A percentile compares a stretch with the other conserved stretches of the same genome.
phyloP scores from a whole-genome alignment of 2,888 invertebrate genomes.

The Chaetogeoica ovagalla region DNA sequence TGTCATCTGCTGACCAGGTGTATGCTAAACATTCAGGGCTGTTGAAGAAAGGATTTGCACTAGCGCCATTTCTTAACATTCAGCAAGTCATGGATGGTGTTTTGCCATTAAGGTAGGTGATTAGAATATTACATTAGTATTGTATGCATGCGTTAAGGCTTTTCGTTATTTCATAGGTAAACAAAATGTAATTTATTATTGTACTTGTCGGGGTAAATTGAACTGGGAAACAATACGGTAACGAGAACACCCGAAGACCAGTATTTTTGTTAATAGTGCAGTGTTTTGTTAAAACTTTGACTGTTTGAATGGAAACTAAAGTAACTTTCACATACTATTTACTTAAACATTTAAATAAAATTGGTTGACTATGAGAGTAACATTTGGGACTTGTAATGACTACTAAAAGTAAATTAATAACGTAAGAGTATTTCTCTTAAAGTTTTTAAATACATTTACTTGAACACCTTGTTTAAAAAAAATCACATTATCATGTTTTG shows the following conservation, averaged over 20 bases:
- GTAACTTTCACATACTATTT: slow-evolving; percentile 18
- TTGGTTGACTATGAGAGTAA: not conserved
- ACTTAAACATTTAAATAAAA: slow-evolving; percentile 12
- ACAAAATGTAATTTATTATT: slow-evolving; percentile 23
- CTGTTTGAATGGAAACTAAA: not conserved
- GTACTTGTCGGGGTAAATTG: not conserved
- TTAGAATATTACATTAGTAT: slow-evolving; percentile 10
- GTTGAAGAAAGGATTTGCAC: slow-evolving; percentile 85
- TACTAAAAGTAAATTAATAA: not conserved
- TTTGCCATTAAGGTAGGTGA: slow-evolving; percentile 76
- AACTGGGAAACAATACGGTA: slow-evolving; percentile 10
- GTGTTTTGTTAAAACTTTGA: slow-evolving; percentile 18
- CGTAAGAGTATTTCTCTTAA: not conserved
- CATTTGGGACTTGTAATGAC: not conserved
- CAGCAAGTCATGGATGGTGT: slow-evolving; percentile 88
- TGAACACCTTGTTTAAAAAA: not conserved
- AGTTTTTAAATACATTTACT: not conserved
- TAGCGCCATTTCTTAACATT: slow-evolving; percentile 83
- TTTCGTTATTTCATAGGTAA: not conserved
- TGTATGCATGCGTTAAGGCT: slow-evolving; percentile 1
- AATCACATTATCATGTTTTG: not conserved
- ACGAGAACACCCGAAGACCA: slow-evolving; percentile 8
- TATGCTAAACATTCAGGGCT: slow-evolving; percentile 72
- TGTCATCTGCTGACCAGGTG: slow-evolving; percentile 61
- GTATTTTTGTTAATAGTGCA: slow-evolving; percentile 3